Evolutionary conservation across 2,113 vertebrate genomes (phyloP).

Genomic region (Rattus norvegicus): DNA sequence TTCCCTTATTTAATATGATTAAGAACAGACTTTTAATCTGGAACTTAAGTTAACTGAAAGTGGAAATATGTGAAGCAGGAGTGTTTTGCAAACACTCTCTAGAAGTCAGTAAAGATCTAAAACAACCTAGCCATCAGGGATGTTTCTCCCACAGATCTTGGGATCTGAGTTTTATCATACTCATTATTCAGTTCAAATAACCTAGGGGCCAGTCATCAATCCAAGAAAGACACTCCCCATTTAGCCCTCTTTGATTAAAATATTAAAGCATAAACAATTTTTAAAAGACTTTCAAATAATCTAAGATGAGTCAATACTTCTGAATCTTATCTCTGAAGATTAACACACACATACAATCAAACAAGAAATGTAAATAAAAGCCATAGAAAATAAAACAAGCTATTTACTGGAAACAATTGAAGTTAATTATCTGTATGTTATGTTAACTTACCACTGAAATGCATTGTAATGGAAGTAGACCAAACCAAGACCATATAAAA

Average conservation of each 20-base stretch:
- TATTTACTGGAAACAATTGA: constrained; percentile 25
- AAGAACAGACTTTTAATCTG: constrained; percentile 33
- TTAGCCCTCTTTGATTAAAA: constrained; percentile 50
- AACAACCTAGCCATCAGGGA: constrained; percentile 23
- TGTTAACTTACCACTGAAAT: constrained; percentile 98
- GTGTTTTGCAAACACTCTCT: background rate
- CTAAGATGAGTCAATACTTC: background rate
- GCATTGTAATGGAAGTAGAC: constrained; percentile 99
- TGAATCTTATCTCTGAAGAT: background rate
- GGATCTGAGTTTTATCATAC: background rate
- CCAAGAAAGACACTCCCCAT: background rate
- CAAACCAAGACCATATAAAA: constrained; percentile 99
- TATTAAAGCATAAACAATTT: constrained; percentile 24
- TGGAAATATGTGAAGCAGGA: background rate
- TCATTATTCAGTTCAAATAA: constrained; percentile 57
- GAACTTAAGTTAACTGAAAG: constrained; percentile 39
- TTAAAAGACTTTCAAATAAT: constrained; percentile 6
- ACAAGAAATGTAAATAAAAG: background rate
- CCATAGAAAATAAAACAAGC: constrained; percentile 21
- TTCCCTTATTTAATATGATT: constrained; percentile 44
- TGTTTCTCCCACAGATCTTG: constrained; percentile 22
- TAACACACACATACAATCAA: background rate
- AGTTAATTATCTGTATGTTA: constrained; percentile 39
- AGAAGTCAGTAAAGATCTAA: constrained; percentile 23
- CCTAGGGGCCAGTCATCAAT: background rate